Evolutionary conservation across 2,888 invertebrate species (phyloP).

Genomic region (Myopa tessellatipennis): DNA sequence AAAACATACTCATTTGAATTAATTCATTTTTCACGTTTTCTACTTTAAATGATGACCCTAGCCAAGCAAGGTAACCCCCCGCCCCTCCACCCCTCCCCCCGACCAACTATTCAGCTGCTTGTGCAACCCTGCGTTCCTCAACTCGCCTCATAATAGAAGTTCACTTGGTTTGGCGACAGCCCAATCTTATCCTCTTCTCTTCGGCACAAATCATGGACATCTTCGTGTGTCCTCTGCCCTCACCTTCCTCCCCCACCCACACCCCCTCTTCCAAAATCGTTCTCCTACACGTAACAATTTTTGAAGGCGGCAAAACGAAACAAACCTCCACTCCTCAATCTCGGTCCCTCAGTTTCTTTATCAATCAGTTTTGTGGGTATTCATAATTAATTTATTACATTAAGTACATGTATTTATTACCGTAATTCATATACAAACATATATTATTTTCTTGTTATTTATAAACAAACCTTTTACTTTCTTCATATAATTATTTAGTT

Average conservation of each 20-base stretch:
- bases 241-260: constrained; percentile 5
- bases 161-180: no score
- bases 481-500: background rate
- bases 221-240: background rate
- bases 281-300: no score
- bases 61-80: no score
- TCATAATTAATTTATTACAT: constrained; percentile 38
- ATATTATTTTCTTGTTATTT: constrained; percentile 23
- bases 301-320: no score
- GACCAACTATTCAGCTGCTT: background rate
- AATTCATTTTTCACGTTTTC: constrained; percentile 34
- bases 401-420: constrained; percentile 36
- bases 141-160: no score
- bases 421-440: constrained; percentile 35
- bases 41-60: no score
- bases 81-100: background rate
- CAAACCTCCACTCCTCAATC: background rate
- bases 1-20: background rate
- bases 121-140: no score
- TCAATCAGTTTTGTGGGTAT: constrained; percentile 21
- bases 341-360: background rate
- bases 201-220: no score
- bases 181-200: no score
- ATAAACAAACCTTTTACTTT: constrained; percentile 38
- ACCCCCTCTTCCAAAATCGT: background rate